Evolutionary conservation across 2,797 vertebrate species (phyloP), one percentile per base, ranked within the genome.

Genomic region (Centropyge bicolor): DNA sequence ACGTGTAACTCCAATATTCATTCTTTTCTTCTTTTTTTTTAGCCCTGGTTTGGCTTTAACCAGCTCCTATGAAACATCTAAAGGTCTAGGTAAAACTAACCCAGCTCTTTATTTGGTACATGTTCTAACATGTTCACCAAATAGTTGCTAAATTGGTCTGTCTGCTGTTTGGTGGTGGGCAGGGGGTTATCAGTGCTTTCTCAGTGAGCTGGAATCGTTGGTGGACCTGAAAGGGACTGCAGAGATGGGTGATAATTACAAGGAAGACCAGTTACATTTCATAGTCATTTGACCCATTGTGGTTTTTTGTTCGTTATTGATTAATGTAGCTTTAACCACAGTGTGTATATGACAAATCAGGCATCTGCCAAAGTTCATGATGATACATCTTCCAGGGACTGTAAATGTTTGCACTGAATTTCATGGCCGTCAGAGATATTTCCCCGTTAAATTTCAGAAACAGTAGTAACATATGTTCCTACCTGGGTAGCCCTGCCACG

Each of bases 401-500:
- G 5, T 27, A 22, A 56, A 51, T 52, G 19, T 16, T 11, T 49
- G 7, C 3, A 65, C 1, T 3, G 20, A 16, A 9, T 24, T 61
- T 43, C 40, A 43, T 22, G 27, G 14, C 27, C 55, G 19, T 19
- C 31, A 12, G 55, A 36, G 5, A 57, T 10, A n/a, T 20, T 14
- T 54, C 20, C 38, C 14, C 40, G 8, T n/a, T 2, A 61, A 40
- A 17, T 46, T 51, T 14, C 6, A 17, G 7, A 64, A 5, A 24
- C 9, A 7, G 24, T 11, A 10, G 27, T 17, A 19, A 14, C 4
- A 3, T 13, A 36, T 19, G 14, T 19, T 43, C 41, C 12, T 64
- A 98, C 98, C 97, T 97, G 70, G 98, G 97, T 77, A 99, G 93
- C 55, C 91, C 96, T 1, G 97, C 96, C 41, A 97, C 96, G 0